Conservation (phyloP, 2,797 vertebrate genomes). For the Morus bassanus region DNA sequence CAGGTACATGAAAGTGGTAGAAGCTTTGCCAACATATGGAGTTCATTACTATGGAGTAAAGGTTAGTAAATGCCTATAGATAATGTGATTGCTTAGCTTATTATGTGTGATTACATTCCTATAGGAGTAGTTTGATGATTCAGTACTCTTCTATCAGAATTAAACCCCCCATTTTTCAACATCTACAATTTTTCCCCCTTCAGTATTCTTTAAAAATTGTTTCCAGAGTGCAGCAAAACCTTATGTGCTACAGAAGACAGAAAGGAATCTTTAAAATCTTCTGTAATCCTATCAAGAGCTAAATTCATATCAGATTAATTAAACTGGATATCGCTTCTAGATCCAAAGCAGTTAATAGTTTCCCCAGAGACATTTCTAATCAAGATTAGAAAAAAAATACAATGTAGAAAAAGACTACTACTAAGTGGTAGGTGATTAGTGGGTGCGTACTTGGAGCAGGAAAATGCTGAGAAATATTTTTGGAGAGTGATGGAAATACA, state of each 20-base stretch:
- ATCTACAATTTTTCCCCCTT: not conserved
- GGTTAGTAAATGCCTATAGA: slow-evolving; percentile 78
- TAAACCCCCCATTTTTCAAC: slow-evolving; percentile 5
- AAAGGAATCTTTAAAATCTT: not conserved
- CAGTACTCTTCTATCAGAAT: not conserved
- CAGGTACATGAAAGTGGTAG: slow-evolving; percentile 95
- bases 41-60: slow-evolving; percentile 99
- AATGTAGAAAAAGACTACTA: not conserved
- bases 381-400: not conserved
- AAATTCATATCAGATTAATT: slow-evolving; percentile 17
- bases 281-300: not conserved
- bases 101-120: slow-evolving; percentile 26
- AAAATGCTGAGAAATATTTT: not conserved
- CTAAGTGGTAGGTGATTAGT: not conserved
- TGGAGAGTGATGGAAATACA: not conserved
- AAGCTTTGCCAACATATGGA: slow-evolving; percentile 95
- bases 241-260: not conserved
- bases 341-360: not conserved
- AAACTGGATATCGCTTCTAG: not conserved
- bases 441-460: not conserved
- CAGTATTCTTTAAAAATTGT: not conserved
- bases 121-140: slow-evolving; percentile 13
- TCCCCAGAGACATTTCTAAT: not conserved
- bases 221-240: not conserved
- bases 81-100: slow-evolving; percentile 19